A percentile compares a stretch with the other conserved stretches of the same genome.
These are phyloP conservation scores for Daboia siamensis DNA, from an alignment of 2,113 vertebrate genomes.

Conservation along the genomic window DNA sequence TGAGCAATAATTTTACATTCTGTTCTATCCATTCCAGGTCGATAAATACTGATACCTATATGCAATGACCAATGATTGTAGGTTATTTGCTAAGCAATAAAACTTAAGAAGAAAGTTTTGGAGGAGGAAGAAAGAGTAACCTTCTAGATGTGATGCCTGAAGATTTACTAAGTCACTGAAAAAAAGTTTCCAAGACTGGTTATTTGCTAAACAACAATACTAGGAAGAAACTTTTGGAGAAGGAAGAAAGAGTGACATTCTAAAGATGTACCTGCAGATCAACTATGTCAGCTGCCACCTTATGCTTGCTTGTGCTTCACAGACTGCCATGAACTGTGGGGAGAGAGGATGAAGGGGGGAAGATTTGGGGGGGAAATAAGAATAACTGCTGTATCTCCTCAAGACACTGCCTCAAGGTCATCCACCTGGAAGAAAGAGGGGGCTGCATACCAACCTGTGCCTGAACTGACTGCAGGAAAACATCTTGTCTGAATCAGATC, in stretches of 20 bases:
- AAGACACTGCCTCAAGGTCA: background rate
- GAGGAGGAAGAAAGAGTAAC: no score
- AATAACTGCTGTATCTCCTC: background rate
- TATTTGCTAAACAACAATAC: background rate
- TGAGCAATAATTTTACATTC: background rate
- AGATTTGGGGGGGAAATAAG: background rate
- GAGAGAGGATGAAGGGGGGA: background rate
- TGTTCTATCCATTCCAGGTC: conserved; percentile 21
- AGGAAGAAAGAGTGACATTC: background rate
- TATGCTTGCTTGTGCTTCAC: background rate
- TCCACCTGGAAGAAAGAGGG: no score
- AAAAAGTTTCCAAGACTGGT: background rate
- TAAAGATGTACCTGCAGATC: background rate
- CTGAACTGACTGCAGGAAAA: background rate
- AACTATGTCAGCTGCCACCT: background rate
- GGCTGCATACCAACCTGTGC: no score
- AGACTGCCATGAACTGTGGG: background rate
- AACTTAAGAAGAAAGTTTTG: background rate
- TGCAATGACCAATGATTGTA: background rate
- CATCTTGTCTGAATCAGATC: background rate
- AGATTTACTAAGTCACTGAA: background rate
- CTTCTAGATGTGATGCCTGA: background rate
- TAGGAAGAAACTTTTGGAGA: background rate
- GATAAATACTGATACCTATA: conserved; percentile 26
- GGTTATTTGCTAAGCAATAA: conserved; percentile 20